A percentile compares a stretch with the other conserved stretches of the same genome.
Conservation (phyloP, 2,888 invertebrate genomes). For the Serrognathus titanus region DNA sequence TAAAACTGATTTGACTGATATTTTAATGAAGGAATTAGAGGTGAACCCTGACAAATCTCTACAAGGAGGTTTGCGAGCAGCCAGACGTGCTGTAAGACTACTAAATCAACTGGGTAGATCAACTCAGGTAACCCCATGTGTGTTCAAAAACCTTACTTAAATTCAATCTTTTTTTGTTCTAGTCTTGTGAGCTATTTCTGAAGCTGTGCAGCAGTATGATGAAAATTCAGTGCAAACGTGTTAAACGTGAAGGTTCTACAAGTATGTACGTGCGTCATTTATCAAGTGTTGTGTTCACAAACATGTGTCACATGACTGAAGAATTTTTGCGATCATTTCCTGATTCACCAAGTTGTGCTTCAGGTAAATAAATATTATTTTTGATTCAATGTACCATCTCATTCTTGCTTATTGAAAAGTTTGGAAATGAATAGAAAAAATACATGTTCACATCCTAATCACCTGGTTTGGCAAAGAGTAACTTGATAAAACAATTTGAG, state of each 20-base stretch:
- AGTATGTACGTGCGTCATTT: slow-evolving; percentile 76
- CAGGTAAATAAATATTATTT: slow-evolving; percentile 51
- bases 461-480: no score
- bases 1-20: slow-evolving; percentile 76
- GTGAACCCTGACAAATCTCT: slow-evolving; percentile 87
- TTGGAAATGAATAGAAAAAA: no score
- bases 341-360: slow-evolving; percentile 67
- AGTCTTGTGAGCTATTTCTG: slow-evolving; percentile 80
- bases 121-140: slow-evolving; percentile 50
- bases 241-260: slow-evolving; percentile 77
- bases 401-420: no score
- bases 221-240: slow-evolving; percentile 75
- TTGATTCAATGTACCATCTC: no score
- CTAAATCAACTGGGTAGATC: slow-evolving; percentile 74
- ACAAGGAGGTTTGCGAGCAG: slow-evolving; percentile 83
- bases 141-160: slow-evolving; percentile 5
- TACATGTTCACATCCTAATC: no score
- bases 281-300: slow-evolving; percentile 79
- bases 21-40: slow-evolving; percentile 84
- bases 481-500: no score
- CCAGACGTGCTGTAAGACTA: slow-evolving; percentile 77
- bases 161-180: slow-evolving; percentile 28
- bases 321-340: slow-evolving; percentile 82
- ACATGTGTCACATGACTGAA: slow-evolving; percentile 58
- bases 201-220: slow-evolving; percentile 78